Conservation (phyloP, 2,888 invertebrate genomes). For the Melieria picta region DNA sequence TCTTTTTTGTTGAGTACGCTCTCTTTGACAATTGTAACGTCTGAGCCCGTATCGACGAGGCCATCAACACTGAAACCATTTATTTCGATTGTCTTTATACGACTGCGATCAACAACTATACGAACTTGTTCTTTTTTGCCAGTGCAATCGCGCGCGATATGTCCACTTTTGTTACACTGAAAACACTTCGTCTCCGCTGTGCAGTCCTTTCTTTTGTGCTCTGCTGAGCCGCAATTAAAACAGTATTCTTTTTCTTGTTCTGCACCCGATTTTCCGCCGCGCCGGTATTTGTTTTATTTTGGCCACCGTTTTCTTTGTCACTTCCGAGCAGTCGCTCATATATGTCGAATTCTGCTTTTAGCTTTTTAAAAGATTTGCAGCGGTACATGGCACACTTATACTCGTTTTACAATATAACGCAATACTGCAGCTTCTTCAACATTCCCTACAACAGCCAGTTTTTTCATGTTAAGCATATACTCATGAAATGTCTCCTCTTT, state of each 20-base stretch:
- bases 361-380: conserved; percentile 26
- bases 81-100: neutral
- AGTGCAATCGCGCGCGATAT: no score
- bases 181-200: no score
- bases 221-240: no score
- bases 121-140: no score
- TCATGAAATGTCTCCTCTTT: conserved; percentile 34
- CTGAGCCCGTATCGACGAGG: conserved; percentile 24
- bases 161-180: no score
- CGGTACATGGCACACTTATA: conserved; percentile 31
- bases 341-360: conserved; percentile 31
- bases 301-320: conserved; percentile 4
- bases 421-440: conserved; percentile 25
- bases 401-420: conserved; percentile 37
- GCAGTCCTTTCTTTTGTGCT: no score
- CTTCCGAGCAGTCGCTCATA: conserved; percentile 12
- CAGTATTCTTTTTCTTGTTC: no score
- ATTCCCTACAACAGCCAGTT: conserved; percentile 25
- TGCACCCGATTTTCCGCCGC: neutral
- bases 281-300: neutral
- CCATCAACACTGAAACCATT: conserved; percentile 1
- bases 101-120: no score
- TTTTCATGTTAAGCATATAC: conserved; percentile 30
- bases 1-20: conserved; percentile 2
- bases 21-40: conserved; percentile 14